Conservation (phyloP, 1,140 invertebrate species). For the Lerema accius region DNA sequence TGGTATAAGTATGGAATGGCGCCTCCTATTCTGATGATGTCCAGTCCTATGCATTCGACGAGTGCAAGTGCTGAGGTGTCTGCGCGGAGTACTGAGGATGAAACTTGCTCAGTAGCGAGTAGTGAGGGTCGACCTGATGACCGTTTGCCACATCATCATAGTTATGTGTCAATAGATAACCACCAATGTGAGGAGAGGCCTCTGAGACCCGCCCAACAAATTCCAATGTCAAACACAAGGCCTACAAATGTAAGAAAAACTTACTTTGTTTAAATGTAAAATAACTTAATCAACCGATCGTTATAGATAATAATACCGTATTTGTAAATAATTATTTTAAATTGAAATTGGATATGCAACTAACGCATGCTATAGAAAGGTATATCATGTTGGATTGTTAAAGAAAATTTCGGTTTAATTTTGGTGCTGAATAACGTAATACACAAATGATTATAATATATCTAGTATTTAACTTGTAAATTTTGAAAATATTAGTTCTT, state of each 20-base stretch:
- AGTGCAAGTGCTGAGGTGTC: conserved; percentile 80
- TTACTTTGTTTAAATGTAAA: conserved; percentile 77
- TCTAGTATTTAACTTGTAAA: conserved; percentile 32
- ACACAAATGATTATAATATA: conserved; percentile 33
- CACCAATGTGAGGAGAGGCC: conserved; percentile 78
- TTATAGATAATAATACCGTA: conserved; percentile 43
- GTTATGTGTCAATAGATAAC: conserved; percentile 81
- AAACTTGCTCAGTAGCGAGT: conserved; percentile 79
- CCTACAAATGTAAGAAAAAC: conserved; percentile 77
- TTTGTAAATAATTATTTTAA: conserved; percentile 38
- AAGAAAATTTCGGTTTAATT: conserved; percentile 39
- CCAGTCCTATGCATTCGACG: conserved; percentile 79
- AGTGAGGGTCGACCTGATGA: conserved; percentile 76
- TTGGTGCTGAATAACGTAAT: conserved; percentile 59
- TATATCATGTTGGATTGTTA: conserved; percentile 36
- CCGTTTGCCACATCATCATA: conserved; percentile 77
- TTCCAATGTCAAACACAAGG: conserved; percentile 73
- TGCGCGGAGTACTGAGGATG: conserved; percentile 79
- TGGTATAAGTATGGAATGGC: conserved; percentile 81
- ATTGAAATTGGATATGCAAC: conserved; percentile 36
- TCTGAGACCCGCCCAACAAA: conserved; percentile 73
- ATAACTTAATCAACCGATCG: conserved; percentile 30
- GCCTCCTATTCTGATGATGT: conserved; percentile 78
- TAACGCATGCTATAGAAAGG: conserved; percentile 34
- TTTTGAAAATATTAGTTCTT: conserved; percentile 46